These are phyloP conservation scores for Austrolebias charrua DNA, from an alignment of 2,797 vertebrate species.

Conservation along the genomic window DNA sequence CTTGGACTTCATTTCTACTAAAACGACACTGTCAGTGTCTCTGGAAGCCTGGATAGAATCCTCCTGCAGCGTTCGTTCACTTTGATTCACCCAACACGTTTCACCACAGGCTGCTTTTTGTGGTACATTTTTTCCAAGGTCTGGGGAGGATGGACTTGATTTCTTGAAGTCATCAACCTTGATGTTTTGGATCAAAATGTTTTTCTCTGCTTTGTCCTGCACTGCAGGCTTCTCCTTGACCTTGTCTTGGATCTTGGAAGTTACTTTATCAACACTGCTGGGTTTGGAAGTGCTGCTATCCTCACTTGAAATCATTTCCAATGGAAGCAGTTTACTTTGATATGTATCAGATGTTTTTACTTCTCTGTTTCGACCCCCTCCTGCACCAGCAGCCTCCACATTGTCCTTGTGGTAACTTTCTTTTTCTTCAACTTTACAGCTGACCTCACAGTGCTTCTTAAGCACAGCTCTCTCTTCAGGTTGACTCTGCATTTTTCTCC, in stretches of 20 bases:
- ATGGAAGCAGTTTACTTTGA: constrained; percentile 63
- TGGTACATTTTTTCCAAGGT: neutral
- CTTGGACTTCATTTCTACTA: neutral
- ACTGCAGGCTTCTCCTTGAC: neutral
- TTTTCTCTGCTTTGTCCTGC: constrained; percentile 10
- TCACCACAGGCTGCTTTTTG: constrained; percentile 1
- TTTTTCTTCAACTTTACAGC: constrained; percentile 13
- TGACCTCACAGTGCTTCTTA: neutral
- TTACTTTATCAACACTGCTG: neutral
- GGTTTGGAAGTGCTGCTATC: constrained; percentile 33
- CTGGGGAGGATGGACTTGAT: constrained; percentile 3
- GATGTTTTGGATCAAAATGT: neutral
- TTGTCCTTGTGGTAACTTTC: constrained; percentile 41
- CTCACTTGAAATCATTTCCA: constrained; percentile 55
- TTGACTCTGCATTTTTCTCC: constrained; percentile 64
- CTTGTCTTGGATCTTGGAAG: constrained; percentile 8
- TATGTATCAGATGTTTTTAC: constrained; percentile 37
- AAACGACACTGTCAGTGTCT: neutral
- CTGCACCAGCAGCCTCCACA: neutral
- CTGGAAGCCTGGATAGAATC: constrained; percentile 6
- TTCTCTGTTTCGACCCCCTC: constrained; percentile 20
- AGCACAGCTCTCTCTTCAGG: constrained; percentile 13
- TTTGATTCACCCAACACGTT: constrained; percentile 6
- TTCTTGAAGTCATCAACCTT: constrained; percentile 12
- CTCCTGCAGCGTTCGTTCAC: constrained; percentile 3